These are phyloP conservation scores for Stomorhina lunata DNA, from an alignment of 2,888 invertebrate species.

Conservation along the genomic window DNA sequence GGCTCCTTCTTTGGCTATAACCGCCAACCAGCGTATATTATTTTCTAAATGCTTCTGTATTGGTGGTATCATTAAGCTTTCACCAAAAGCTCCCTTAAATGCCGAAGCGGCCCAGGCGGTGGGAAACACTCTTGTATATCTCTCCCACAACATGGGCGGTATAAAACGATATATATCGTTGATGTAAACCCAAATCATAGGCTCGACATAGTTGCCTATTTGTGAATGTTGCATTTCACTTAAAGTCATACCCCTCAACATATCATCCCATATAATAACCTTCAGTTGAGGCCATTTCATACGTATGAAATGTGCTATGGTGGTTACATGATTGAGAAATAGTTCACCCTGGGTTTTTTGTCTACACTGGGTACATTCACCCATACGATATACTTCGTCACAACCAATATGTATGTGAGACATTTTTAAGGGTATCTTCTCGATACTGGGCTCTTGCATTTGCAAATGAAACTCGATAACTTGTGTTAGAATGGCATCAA, in stretches of 20 bases:
- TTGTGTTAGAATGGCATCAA: slow-evolving; percentile 86
- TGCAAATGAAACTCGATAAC: slow-evolving; percentile 80
- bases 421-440: slow-evolving; percentile 71
- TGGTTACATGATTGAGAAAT: slow-evolving; percentile 84
- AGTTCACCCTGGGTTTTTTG: slow-evolving; percentile 80
- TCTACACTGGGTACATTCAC: slow-evolving; percentile 84
- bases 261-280: slow-evolving; percentile 90
- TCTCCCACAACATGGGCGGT: slow-evolving; percentile 83
- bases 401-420: slow-evolving; percentile 86
- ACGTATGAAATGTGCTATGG: slow-evolving; percentile 83
- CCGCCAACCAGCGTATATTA: slow-evolving; percentile 85
- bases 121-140: slow-evolving; percentile 84
- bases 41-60: slow-evolving; percentile 86
- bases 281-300: slow-evolving; percentile 82
- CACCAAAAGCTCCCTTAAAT: slow-evolving; percentile 88
- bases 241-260: slow-evolving; percentile 85
- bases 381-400: slow-evolving; percentile 87
- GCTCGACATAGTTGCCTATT: slow-evolving; percentile 85
- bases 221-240: slow-evolving; percentile 83
- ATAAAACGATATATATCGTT: slow-evolving; percentile 84
- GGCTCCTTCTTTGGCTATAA: slow-evolving; percentile 83
- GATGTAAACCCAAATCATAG: slow-evolving; percentile 91
- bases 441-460: slow-evolving; percentile 60
- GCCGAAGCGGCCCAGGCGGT: slow-evolving; percentile 88
- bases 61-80: slow-evolving; percentile 85